Base-by-base conservation (phyloP, 2,888 invertebrate genomes). In the Augiades crinisus region DNA sequence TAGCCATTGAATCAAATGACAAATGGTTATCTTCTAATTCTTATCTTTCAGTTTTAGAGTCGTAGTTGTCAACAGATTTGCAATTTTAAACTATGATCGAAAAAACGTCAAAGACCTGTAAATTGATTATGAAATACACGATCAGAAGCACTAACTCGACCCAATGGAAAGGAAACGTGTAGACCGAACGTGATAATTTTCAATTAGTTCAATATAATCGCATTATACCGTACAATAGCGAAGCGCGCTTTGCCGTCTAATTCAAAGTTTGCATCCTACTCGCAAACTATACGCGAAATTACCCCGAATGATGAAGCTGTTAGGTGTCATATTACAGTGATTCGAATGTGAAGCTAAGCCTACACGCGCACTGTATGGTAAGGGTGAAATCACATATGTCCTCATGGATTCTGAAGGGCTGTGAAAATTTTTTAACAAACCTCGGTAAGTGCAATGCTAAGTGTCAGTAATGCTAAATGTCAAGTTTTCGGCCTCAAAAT, bases 131-230 rank as follows among this genome's bases (percentile, higher is more conserved):
- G 21, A 46, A 46, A 33, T 24, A 8, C 7, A 36, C 24, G 24
- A 5, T 10, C 16, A 47, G 30, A 47, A n/a, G n/a, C 19, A 30
- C 8, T 19, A 47, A 37, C 47, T 13, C 12, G 10, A 13, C 34
- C 47, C 24, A 6, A 33, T 73, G 71, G 78, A 63, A 61, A 60
- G 67, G 76, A 76, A 47, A 47, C 33, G 47, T 33, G 47, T 36
- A 17, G 27, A 7, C 34, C 34, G 50, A 50, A 41, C 34, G 21
- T 27, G 43, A 50, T 50, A 74, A 58, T 56, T 63, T 63, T 68
- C 72, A 75, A 76, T 77, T 75, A 72, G 65, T 63, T 63, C 60
- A 64, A 65, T 67, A 65, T 72, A 75, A 75, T 77, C 69, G 63
- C 63, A 68, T 72, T 72, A 72, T 54, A 62, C 51, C 59, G 19